Evolutionary conservation across 2,113 vertebrate genomes (phyloP).

Genomic region (Myodes glareolus): DNA sequence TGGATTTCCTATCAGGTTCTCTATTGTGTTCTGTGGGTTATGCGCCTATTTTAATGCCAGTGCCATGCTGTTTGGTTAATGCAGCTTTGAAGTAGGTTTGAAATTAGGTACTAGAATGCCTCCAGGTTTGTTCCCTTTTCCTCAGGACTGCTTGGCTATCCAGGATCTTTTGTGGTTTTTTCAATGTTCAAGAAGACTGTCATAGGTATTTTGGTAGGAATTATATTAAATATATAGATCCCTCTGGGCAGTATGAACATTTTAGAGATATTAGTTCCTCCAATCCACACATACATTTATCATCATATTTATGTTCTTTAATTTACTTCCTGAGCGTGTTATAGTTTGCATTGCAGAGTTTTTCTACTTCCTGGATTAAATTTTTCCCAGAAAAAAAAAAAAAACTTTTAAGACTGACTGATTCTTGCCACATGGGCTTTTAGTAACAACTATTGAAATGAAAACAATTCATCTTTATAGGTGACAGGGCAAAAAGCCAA

Average conservation of each 20-base stretch:
- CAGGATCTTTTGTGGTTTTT: background rate
- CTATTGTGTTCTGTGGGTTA: background rate
- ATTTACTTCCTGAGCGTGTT: background rate
- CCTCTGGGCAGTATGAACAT: too few species aligned
- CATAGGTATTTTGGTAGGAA: background rate
- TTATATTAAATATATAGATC: background rate
- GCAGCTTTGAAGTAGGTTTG: background rate
- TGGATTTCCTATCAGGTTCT: background rate
- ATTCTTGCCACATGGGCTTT: background rate
- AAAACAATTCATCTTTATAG: conserved; percentile 19
- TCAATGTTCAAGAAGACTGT: background rate
- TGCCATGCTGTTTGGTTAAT: background rate
- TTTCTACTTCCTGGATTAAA: background rate
- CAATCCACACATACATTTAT: background rate
- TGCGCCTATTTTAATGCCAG: background rate
- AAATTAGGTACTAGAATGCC: background rate
- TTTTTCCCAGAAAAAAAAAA: background rate
- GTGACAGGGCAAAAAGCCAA: background rate
- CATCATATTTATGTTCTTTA: background rate
- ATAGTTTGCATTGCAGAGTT: background rate
- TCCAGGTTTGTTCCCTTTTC: background rate
- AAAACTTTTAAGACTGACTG: background rate
- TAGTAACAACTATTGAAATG: background rate
- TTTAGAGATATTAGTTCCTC: background rate
- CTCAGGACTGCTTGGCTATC: background rate